These are phyloP conservation scores for Rhabdomys pumilio DNA, from an alignment of 2,797 vertebrate genomes.

Conservation along the genomic window DNA sequence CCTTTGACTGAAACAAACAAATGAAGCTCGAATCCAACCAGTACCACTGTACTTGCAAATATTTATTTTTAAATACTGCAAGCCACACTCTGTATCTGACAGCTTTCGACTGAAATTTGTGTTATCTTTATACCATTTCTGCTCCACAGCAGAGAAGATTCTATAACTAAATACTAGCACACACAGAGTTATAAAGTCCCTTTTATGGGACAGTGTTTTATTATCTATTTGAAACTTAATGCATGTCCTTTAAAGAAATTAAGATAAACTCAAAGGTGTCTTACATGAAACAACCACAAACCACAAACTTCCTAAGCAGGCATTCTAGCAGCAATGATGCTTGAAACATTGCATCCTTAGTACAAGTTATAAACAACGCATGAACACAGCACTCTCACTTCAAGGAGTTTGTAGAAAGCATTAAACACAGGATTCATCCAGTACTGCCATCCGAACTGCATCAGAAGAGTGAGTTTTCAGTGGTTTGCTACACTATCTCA, in stretches of 20 bases:
- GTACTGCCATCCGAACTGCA: background rate
- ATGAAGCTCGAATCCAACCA: slow-evolving; percentile 36
- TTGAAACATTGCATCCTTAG: slow-evolving; percentile 58
- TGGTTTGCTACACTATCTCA: slow-evolving; percentile 21
- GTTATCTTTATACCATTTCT: slow-evolving; percentile 78
- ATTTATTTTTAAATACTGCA: slow-evolving; percentile 79
- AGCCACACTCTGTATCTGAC: slow-evolving; percentile 78
- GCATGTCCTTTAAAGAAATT: slow-evolving; percentile 78
- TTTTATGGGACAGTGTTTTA: slow-evolving; percentile 63
- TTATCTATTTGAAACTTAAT: slow-evolving; percentile 69
- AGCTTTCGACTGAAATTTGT: slow-evolving; percentile 85
- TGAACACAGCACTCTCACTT: background rate
- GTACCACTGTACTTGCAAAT: slow-evolving; percentile 80
- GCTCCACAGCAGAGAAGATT: slow-evolving; percentile 17
- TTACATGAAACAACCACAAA: slow-evolving; percentile 74
- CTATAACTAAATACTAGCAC: slow-evolving; percentile 16
- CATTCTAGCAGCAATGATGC: slow-evolving; percentile 30
- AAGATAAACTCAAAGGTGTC: slow-evolving; percentile 80
- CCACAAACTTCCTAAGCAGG: slow-evolving; percentile 73
- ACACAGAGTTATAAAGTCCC: slow-evolving; percentile 54
- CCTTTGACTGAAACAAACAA: slow-evolving; percentile 71
- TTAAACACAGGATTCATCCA: background rate
- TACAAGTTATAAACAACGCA: background rate
- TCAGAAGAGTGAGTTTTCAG: background rate
- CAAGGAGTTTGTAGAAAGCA: background rate